Evolutionary conservation across 2,888 invertebrate genomes (phyloP), one percentile per base, ranked within the genome.

Genomic region (Cosmopolites sordidus): DNA sequence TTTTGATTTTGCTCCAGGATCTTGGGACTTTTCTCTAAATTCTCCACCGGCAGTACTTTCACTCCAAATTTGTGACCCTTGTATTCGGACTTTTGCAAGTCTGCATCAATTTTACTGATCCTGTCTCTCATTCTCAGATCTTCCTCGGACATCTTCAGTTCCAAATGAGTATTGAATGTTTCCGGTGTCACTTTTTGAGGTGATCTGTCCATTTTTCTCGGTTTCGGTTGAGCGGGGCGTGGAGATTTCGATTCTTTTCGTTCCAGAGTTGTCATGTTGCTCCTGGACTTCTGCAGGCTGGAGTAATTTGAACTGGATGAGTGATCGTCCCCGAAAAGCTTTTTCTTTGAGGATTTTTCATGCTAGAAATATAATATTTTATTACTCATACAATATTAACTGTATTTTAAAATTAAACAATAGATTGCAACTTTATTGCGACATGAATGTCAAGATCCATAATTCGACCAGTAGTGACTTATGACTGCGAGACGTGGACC

Each of bases 1-100:
- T 74, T 74, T 46, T 74, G 73, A 18, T 72, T 72, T 47, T 69
- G 62, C 59, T 74, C 74, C 1, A 66, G 56, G 5, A 60, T 67
- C 60, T 73, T 74, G 5, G 73, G 71, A 55, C 73, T 74, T 45
- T 61, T 67, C 41, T 69, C 64, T 40, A 65, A 60, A 9, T 62
- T 54, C 11, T 66, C 66, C 43, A 64, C 47, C 11, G 83, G 83
- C 2, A 86, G 69, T 1, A 86, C 86, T 65, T 83, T 77, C 47
- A 86, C 82, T 0, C 86, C 86, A 48, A 86, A 85, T 67, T 86
- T 86, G 71, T 74, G 74, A 47, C 81, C 79, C 43, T 78, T 82
- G 54, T 79, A 78, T 60, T 80, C 81, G 57, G 76, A 75, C 66
- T 79, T 81, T 63, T 81, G 81, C 1, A 73, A 66, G 69, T 81